Evolutionary conservation across 2,888 invertebrate species (phyloP), one percentile per base, ranked within the genome.

Genomic region (Drosophila histrio): DNA sequence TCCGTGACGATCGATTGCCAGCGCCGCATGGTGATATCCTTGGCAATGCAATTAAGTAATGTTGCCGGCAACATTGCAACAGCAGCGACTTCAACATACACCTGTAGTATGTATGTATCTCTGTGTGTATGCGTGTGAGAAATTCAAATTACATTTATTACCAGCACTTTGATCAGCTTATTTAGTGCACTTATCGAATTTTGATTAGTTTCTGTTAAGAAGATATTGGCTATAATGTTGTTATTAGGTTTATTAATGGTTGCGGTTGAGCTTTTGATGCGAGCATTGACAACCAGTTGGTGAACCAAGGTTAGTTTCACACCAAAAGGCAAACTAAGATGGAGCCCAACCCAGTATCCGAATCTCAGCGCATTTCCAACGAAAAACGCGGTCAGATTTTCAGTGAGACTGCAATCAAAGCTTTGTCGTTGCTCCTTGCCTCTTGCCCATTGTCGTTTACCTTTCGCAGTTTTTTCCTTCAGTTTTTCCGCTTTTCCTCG

Each of bases 131-230:
- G 38, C 34, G 61, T 62, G 71, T 76, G 71, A 76, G 72, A 77
- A 82, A 88, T 79, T 78, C 77, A 89, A 90, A 90, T 90, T 90
- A 89, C 90, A 87, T 89, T 88, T 85, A 90, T 90, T 90, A 88
- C 77, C 66, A 68, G 61, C 65, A 74, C 83, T 83, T 86, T 90
- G 89, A 89, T 87, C 88, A 79, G 77, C 85, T 89, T 88, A 90
- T 90, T 90, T 89, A 87, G 89, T 88, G 79, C 77, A 82, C 80
- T 90, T 88, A 90, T 90, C 88, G 90, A 83, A 82, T 86, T 88
- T 87, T 82, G 88, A 90, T 89, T 89, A 83, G 81, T 72, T 77
- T 80, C 77, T 53, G 50, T 38, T 46, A 78, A 81, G 72, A 78
- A 69, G 68, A 85, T 76, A 69, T 68, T 69, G 59, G 50, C 78